phyloP scores from a whole-genome alignment of 2,888 invertebrate genomes.

The Drosophila mayaguana region DNA sequence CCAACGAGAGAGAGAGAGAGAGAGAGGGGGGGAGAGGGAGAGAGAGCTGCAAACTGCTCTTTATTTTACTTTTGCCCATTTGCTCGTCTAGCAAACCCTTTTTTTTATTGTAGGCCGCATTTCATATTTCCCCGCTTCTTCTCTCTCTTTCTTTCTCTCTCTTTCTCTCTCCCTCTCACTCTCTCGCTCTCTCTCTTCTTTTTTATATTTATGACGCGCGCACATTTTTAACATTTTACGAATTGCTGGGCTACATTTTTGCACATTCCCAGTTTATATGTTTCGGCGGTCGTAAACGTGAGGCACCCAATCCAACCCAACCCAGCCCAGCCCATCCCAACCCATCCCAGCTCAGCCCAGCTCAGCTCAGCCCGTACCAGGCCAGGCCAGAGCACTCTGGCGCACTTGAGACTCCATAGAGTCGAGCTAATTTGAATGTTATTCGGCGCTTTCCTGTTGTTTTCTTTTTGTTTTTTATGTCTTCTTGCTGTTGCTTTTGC shows the following conservation, averaged over 20 bases:
- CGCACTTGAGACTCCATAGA: conserved; percentile 36
- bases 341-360: neutral
- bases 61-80: neutral
- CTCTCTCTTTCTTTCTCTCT: too few species aligned
- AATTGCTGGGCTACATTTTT: conserved; percentile 43
- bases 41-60: neutral
- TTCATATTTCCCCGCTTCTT: conserved; percentile 36
- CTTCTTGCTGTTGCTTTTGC: conserved; percentile 4
- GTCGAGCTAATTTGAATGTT: conserved; percentile 70
- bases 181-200: neutral
- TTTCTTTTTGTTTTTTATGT: neutral
- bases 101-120: conserved; percentile 20
- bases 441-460: conserved; percentile 40
- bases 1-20: neutral
- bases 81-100: conserved; percentile 32
- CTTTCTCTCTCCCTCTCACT: neutral
- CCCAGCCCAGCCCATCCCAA: neutral
- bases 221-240: conserved; percentile 45
- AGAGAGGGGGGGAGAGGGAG: neutral
- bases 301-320: neutral
- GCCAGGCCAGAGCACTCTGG: neutral
- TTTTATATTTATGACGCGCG: conserved; percentile 37
- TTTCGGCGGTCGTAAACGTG: conserved; percentile 58
- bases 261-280: conserved; percentile 49
- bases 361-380: neutral